A percentile compares a stretch with the other conserved stretches of the same genome.
These are phyloP conservation scores for Blastomussa wellsi DNA, from an alignment of 92 coral and sea anemone species.

Conservation along the genomic window DNA sequence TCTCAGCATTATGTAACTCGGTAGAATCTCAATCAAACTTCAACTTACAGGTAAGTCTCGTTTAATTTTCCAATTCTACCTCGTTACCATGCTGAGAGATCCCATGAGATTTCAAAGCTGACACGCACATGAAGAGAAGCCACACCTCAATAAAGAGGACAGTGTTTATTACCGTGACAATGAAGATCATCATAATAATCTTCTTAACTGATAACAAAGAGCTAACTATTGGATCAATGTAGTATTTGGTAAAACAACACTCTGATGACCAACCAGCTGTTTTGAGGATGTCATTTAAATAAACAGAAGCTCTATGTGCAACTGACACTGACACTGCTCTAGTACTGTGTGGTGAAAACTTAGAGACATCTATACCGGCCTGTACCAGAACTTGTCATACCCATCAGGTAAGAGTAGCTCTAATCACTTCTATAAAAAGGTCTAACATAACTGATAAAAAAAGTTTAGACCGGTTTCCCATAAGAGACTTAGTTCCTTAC, in stretches of 20 bases:
- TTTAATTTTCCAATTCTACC: too few species aligned
- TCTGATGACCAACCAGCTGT: conserved; percentile 50
- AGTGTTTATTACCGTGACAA: conserved; percentile 16
- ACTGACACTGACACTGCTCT: conserved; percentile 36
- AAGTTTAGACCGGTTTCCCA: conserved; percentile 29
- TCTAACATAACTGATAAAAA: too few species aligned
- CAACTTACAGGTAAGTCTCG: too few species aligned
- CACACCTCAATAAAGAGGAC: not conserved
- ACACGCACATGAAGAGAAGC: too few species aligned
- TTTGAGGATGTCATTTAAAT: conserved; percentile 25
- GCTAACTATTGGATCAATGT: conserved; percentile 15
- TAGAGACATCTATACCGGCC: too few species aligned
- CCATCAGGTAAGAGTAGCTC: too few species aligned
- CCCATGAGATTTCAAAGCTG: too few species aligned
- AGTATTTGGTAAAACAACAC: conserved; percentile 34
- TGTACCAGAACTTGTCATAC: too few species aligned
- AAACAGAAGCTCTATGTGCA: conserved; percentile 18
- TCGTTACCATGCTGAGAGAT: too few species aligned
- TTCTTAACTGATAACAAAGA: conserved; percentile 24
- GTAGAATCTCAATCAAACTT: too few species aligned
- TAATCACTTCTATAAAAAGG: too few species aligned
- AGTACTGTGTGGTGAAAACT: conserved; percentile 19
- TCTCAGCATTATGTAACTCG: too few species aligned
- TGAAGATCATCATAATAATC: not conserved
- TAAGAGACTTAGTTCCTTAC: conserved; percentile 13